A percentile compares a stretch with the other conserved stretches of the same genome.
Evolutionary conservation across 1,140 invertebrate genomes (phyloP).

Genomic region (Meloidogyne floridensis): DNA sequence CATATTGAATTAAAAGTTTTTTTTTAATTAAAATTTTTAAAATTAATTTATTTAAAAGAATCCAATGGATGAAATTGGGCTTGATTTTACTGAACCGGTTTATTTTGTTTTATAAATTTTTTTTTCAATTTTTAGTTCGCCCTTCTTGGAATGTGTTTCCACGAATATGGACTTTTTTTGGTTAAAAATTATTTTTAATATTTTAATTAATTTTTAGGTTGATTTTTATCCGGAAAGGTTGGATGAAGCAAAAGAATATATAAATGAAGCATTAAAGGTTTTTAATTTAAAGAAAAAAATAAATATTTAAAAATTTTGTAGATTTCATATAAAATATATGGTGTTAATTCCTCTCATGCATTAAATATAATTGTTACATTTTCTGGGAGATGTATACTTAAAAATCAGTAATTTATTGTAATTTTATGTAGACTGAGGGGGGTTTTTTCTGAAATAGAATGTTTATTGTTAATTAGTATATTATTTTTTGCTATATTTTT

Average conservation of each 20-base stretch:
- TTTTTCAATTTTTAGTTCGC: conserved; percentile 42
- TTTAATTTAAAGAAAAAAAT: not conserved
- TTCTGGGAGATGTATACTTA: conserved; percentile 51
- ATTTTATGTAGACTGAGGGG: too few relatives aligned
- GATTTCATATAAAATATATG: conserved; percentile 63
- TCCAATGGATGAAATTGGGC: conserved; percentile 51
- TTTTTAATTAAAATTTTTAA: not conserved
- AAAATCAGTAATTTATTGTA: conserved; percentile 38
- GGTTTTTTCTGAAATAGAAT: too few relatives aligned
- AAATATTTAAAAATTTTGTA: conserved; percentile 32
- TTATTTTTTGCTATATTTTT: too few relatives aligned
- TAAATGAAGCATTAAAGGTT: conserved; percentile 64
- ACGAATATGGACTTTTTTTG: conserved; percentile 61
- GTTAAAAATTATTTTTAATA: conserved; percentile 33
- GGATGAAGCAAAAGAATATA: conserved; percentile 60
- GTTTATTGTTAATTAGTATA: too few relatives aligned
- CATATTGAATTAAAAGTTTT: not conserved
- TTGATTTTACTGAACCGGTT: conserved; percentile 57
- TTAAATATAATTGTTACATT: conserved; percentile 61
- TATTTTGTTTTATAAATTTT: not conserved
- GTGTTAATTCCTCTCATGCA: conserved; percentile 49
- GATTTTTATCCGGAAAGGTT: conserved; percentile 55
- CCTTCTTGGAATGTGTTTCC: conserved; percentile 60
- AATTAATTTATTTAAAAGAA: conserved; percentile 12
- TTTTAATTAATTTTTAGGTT: conserved; percentile 42